A percentile compares a stretch with the other conserved stretches of the same genome.
Conservation (phyloP, 2,888 invertebrate species). For the Tiliacea aurago region DNA sequence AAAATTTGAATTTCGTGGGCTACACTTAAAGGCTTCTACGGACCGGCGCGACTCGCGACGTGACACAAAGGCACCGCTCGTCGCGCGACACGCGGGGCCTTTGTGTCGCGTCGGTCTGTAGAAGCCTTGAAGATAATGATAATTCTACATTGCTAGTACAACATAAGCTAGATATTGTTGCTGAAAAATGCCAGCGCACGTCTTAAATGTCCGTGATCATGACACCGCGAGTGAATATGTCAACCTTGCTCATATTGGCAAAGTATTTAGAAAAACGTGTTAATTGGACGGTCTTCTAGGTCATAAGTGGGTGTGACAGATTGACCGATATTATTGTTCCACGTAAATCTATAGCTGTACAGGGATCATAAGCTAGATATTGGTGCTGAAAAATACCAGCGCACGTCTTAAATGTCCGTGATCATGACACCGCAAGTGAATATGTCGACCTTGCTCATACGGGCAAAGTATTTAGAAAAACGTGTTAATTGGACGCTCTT, state of each 20-base stretch:
- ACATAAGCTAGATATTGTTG: conserved; percentile 9
- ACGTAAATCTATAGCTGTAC: not conserved
- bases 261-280: conserved; percentile 20
- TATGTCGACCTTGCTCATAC: conserved; percentile 16
- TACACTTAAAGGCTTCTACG: no score
- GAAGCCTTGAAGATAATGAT: no score
- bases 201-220: conserved; percentile 38
- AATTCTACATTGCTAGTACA: not conserved
- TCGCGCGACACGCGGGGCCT: no score
- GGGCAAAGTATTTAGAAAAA: conserved; percentile 18
- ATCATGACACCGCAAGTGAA: conserved; percentile 35
- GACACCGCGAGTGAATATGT: conserved; percentile 17
- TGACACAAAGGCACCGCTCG: no score
- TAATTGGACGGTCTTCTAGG: conserved; percentile 18
- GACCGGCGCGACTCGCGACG: no score
- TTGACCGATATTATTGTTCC: not conserved
- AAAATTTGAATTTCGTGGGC: no score
- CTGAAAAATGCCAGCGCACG: not conserved
- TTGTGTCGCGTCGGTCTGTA: no score
- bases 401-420: conserved; percentile 21
- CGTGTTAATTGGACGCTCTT: conserved; percentile 17
- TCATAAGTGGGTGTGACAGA: conserved; percentile 11
- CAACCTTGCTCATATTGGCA: conserved; percentile 12
- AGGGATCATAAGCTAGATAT: conserved; percentile 9
- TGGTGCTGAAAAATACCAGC: not conserved